Evolutionary conservation across 1,140 invertebrate species (phyloP), one percentile per base, ranked within the genome.

Genomic region (Sarcophaga bullata): DNA sequence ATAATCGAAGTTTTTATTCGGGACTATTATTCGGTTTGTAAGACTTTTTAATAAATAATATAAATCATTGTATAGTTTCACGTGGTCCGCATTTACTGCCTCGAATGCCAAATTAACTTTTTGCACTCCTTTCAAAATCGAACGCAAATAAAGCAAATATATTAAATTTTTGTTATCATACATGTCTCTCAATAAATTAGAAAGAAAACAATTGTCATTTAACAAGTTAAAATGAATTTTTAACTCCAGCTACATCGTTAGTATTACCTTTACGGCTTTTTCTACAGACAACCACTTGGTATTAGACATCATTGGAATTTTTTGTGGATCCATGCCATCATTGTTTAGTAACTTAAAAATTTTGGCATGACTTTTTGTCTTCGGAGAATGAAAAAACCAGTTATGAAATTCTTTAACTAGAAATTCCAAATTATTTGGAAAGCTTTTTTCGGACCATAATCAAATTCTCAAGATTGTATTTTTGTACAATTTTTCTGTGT

Each of bases 381-480:
- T n/a, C n/a, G n/a, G n/a, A n/a, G n/a, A n/a, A n/a, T n/a, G n/a
- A n/a, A n/a, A n/a, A n/a, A n/a, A n/a, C n/a, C n/a, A n/a, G n/a
- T n/a, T n/a, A n/a, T n/a, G n/a, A n/a, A n/a, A n/a, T n/a, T n/a
- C n/a, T n/a, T n/a, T n/a, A n/a, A n/a, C n/a, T n/a, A n/a, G n/a
- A n/a, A n/a, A n/a, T n/a, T n/a, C n/a, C n/a, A n/a, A n/a, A n/a
- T 58, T 58, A 58, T 58, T 58, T 58, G 52, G 11, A 58, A 58
- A 58, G 10, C 52, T 58, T 58, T 58, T 54, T 13, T 58, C 52
- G 9, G 62, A 68, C 62, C n/a, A 68, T 8, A 8, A 68, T 9
- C 0, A 68, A 19, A 19, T 10, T 62, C 8, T 17, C 6, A 5
- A 62, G n/a, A 17, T 62, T 62, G 8, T 62, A 62, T 62, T 62